These are phyloP conservation scores for Heliconius ismenius DNA, from an alignment of 2,888 invertebrate genomes.

Conservation along the genomic window DNA sequence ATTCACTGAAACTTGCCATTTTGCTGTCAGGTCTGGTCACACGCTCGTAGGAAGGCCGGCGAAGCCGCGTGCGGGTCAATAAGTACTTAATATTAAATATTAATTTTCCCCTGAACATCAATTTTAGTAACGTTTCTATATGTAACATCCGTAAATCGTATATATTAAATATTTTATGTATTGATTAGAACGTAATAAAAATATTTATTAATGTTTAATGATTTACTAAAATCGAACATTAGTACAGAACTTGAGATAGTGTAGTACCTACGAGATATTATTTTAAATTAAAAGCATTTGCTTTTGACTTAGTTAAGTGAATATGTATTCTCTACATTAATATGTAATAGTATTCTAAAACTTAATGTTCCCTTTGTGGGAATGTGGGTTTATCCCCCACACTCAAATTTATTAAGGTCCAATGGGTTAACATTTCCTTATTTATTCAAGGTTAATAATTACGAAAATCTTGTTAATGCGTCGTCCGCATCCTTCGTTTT, in stretches of 20 bases:
- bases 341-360: conserved; percentile 7
- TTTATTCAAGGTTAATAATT: neutral
- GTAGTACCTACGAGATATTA: neutral
- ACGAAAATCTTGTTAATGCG: conserved; percentile 8
- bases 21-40: no score
- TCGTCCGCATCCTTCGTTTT: neutral
- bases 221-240: neutral
- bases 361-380: neutral
- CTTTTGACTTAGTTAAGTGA: neutral
- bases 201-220: no score
- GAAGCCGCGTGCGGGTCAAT: no score
- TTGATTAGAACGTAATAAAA: no score
- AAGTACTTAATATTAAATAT: no score
- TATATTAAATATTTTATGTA: no score
- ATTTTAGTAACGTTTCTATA: no score
- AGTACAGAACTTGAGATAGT: neutral
- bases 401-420: neutral
- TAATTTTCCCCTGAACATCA: no score
- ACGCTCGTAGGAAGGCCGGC: no score
- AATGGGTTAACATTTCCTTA: conserved; percentile 7
- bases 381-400: neutral
- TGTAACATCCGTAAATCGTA: no score
- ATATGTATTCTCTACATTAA: neutral
- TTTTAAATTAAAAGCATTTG: neutral
- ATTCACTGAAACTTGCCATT: no score